phyloP scores from a whole-genome alignment of 2,113 vertebrate genomes.

The Prolemur simus region DNA sequence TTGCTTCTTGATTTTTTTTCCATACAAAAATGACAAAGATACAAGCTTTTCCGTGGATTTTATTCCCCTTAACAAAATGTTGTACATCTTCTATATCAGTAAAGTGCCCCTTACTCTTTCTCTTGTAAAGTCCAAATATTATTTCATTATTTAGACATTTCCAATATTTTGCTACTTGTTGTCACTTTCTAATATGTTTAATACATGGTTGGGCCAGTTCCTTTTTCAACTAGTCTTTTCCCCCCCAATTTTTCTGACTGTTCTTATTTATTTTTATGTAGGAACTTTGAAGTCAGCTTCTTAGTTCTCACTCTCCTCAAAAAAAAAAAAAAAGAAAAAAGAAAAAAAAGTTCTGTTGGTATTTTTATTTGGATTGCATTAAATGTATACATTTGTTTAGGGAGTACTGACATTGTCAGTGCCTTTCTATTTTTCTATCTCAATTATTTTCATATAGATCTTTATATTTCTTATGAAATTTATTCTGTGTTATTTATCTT shows the following conservation, averaged over 20 bases:
- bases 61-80: background rate
- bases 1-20: background rate
- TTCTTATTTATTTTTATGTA: background rate
- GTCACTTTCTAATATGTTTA: background rate
- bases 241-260: background rate
- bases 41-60: background rate
- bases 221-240: background rate
- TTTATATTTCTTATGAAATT: background rate
- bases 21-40: background rate
- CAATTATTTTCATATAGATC: background rate
- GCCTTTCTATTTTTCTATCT: background rate
- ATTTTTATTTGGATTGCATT: background rate
- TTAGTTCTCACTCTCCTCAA: no score
- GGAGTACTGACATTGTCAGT: background rate
- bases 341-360: background rate
- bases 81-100: background rate
- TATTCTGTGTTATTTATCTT: background rate
- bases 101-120: background rate
- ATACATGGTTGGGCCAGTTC: background rate
- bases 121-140: background rate
- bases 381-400: background rate
- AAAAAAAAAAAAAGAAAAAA: no score
- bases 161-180: background rate
- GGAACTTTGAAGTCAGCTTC: background rate
- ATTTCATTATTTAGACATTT: background rate